Evolutionary conservation across 2,797 vertebrate species (phyloP), one percentile per base, ranked within the genome.

Genomic region (Mallotus villosus): DNA sequence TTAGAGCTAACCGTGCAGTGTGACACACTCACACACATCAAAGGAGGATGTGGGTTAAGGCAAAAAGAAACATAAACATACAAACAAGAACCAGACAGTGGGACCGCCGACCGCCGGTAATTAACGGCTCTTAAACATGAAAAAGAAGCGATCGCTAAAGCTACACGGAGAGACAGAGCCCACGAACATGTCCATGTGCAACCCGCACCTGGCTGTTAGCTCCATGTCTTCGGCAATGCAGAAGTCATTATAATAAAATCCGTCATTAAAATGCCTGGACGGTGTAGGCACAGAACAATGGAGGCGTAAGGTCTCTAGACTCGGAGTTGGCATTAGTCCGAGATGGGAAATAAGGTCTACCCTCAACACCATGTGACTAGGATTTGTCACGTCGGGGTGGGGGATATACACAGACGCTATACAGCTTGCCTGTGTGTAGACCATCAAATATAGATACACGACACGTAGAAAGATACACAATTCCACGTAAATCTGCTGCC

Each of bases 291-390:
- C 72, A 76, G 63, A 77, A 74, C 71, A 82, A 78, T n/a, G 72
- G 63, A 16, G 25, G 51, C 17, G 21, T 51, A 57, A 41, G 55
- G 69, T 67, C 73, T 75, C 68, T 80, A 63, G 49, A 5, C 4
- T 5, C 7, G 75, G 66, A 74, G 70, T 76, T 86, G 74, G 61
- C 77, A 63, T 74, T 29, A 29, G 63, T 46, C 65, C 0, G 34
- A 71, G 80, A 76, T 65, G 64, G 73, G 81, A 82, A 81, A 80
- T 69, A 70, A 37, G 67, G 67, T 29, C 67, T 58, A 6, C 12
- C 76, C 68, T 78, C 41, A 67, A 41, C 60, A 72, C 74, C 81
- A 86, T 81, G 85, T 87, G 87, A 86, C 81, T 71, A 72, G 78
- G 77, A 74, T 81, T 79, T 85, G 76, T 86, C 83, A 85, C 80